Percentiles rank a stretch among this genome's conserved stretches.
phyloP scores from a whole-genome alignment of 2,888 invertebrate genomes.

The Nemotelus nigrinus region DNA sequence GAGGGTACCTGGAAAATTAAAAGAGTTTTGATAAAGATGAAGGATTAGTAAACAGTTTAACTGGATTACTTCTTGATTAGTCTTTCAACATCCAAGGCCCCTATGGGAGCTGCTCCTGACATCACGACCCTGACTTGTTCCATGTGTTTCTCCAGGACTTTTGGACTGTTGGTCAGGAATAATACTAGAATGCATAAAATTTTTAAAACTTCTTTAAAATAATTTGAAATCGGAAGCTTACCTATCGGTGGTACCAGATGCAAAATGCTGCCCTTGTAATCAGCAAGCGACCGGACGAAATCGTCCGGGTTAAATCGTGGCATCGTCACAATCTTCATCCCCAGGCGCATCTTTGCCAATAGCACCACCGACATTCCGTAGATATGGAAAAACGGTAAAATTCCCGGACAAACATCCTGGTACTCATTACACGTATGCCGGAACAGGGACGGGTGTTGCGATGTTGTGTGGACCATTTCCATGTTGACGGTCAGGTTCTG shows the following conservation, averaged over 20 bases:
- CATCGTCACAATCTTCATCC: slow-evolving; percentile 74
- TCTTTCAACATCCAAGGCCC: slow-evolving; percentile 60
- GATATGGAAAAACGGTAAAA: slow-evolving; percentile 87
- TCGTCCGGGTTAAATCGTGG: slow-evolving; percentile 78
- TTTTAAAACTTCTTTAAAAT: no score
- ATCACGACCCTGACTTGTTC: slow-evolving; percentile 57
- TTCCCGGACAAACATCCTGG: slow-evolving; percentile 75
- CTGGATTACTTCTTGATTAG: slow-evolving; percentile 60
- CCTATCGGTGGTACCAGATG: slow-evolving; percentile 84
- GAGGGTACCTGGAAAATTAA: slow-evolving; percentile 62
- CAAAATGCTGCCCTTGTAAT: slow-evolving; percentile 72
- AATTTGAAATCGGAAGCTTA: no score
- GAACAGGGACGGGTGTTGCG: slow-evolving; percentile 52
- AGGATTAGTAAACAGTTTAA: no score
- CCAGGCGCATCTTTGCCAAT: slow-evolving; percentile 69
- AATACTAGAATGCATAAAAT: slow-evolving; percentile 68
- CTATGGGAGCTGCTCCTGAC: slow-evolving; percentile 64
- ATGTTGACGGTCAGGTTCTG: slow-evolving; percentile 61
- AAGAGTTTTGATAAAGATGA: no score
- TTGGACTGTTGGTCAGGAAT: slow-evolving; percentile 74
- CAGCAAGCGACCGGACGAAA: slow-evolving; percentile 73
- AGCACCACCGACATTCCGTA: slow-evolving; percentile 76
- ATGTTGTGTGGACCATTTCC: slow-evolving; percentile 57
- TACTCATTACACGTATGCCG: slow-evolving; percentile 58
- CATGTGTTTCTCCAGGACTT: slow-evolving; percentile 58